A percentile compares a stretch with the other conserved stretches of the same genome.
phyloP scores from a whole-genome alignment of 2,888 invertebrate genomes.

The Cloeon dipterum region DNA sequence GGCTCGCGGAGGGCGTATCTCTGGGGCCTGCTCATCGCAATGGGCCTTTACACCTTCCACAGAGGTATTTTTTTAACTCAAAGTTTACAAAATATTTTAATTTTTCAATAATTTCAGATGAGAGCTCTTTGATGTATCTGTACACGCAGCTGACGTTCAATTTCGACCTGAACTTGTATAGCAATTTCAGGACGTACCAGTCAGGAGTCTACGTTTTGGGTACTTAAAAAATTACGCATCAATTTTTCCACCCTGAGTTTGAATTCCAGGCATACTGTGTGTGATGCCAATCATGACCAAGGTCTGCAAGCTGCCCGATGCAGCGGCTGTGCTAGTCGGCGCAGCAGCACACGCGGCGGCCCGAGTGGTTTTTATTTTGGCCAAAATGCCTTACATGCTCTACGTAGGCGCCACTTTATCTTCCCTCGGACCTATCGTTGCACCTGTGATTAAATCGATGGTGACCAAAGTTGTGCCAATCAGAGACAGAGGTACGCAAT shows the following conservation, averaged over 20 bases:
- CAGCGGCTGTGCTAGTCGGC: constrained; percentile 43
- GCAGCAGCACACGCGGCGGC: constrained; percentile 43
- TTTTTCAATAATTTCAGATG: constrained; percentile 30
- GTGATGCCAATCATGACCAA: constrained; percentile 4
- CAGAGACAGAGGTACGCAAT: constrained; percentile 50
- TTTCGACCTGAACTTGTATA: constrained; percentile 45
- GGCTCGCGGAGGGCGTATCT: constrained; percentile 35
- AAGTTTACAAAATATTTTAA: too few relatives aligned
- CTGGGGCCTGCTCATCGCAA: constrained; percentile 42
- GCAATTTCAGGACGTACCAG: constrained; percentile 48
- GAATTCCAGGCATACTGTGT: constrained; percentile 1
- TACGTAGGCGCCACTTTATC: constrained; percentile 51
- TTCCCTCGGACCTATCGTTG: constrained; percentile 54
- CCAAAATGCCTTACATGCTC: constrained; percentile 28
- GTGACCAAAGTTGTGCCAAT: constrained; percentile 51
- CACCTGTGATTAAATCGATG: constrained; percentile 58
- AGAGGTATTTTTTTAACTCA: constrained; percentile 23
- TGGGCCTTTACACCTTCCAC: constrained; percentile 63
- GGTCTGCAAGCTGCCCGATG: constrained; percentile 4
- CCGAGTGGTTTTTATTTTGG: constrained; percentile 40
- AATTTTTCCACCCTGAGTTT: background rate
- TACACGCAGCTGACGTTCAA: constrained; percentile 47
- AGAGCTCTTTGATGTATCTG: constrained; percentile 47
- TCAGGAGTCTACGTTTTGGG: constrained; percentile 43
- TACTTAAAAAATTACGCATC: constrained; percentile 9